Evolutionary conservation across 2,797 vertebrate species (phyloP).

Genomic region (Rhynchotus rufescens): DNA sequence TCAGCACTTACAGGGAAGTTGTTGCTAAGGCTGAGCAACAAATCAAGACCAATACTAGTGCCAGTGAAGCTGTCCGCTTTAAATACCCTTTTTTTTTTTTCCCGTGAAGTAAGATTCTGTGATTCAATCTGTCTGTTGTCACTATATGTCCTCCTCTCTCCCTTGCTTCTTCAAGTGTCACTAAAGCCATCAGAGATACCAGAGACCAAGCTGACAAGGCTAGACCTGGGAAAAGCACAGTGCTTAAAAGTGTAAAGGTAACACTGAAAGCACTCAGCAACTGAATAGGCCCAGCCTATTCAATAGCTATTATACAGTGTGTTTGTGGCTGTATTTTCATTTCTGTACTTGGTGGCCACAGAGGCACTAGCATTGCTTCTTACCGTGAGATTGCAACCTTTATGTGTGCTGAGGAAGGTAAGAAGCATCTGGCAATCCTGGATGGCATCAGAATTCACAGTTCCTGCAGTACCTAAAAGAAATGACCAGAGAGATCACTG

Average conservation of each 20-base stretch:
- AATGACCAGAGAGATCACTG: not conserved
- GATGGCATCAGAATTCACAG: not conserved
- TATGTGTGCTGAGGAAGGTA: not conserved
- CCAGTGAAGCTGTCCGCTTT: slow-evolving; percentile 49
- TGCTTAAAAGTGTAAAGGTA: slow-evolving; percentile 2
- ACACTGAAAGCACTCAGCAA: not conserved
- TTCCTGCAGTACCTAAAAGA: not conserved
- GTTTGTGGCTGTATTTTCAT: not conserved
- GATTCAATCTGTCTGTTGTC: not conserved
- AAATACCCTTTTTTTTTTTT: slow-evolving; percentile 14
- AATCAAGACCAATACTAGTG: slow-evolving; percentile 9
- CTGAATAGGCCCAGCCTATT: not conserved
- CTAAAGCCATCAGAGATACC: not conserved
- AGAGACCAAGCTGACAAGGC: not conserved
- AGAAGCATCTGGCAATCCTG: not conserved
- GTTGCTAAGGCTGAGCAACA: slow-evolving; percentile 20
- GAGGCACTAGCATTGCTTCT: not conserved
- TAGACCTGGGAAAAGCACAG: not conserved
- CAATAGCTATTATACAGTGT: not conserved
- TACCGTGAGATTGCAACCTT: not conserved
- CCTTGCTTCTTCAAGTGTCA: not conserved
- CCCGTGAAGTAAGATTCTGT: not conserved
- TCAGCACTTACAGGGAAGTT: slow-evolving; percentile 23
- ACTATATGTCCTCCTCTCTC: no score
- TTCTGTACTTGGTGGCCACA: slow-evolving; percentile 18